phyloP scores from a whole-genome alignment of 2,797 vertebrate species.

The Mallotus villosus region DNA sequence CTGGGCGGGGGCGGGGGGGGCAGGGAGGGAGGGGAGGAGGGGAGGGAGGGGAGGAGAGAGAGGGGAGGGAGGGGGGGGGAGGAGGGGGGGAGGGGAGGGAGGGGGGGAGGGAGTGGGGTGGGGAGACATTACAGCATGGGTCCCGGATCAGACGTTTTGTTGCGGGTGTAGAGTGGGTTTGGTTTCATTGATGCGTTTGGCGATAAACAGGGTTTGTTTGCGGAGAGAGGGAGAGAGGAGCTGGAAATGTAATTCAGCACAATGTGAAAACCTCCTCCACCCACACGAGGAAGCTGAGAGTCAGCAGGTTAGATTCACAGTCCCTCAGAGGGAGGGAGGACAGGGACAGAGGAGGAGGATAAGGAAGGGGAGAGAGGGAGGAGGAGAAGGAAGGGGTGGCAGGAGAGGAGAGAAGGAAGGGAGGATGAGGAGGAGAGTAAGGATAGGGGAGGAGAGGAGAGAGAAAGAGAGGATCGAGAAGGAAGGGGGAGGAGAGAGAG shows the following conservation, averaged over 20 bases:
- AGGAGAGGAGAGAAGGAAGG: no score
- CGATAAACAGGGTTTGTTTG: conserved; percentile 57
- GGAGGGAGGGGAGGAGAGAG: conserved; percentile 21
- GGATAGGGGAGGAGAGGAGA: no score
- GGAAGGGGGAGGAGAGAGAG: no score
- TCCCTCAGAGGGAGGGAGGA: conserved; percentile 32
- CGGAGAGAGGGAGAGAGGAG: conserved; percentile 32
- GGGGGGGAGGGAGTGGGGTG: conserved; percentile 28
- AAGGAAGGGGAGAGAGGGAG: conserved; percentile 29
- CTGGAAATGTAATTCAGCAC: conserved; percentile 48
- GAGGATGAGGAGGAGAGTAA: no score
- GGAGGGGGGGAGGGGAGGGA: no score
- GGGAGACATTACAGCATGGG: neutral
- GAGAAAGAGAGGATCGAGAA: no score
- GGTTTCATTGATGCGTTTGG: conserved; percentile 42
- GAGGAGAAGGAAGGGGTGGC: no score
- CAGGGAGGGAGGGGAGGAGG: no score
- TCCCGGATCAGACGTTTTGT: neutral
- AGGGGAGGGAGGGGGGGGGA: neutral
- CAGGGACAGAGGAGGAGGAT: conserved; percentile 57
- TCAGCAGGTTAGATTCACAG: conserved; percentile 64
- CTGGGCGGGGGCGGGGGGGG: no score
- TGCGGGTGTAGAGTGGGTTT: conserved; percentile 33
- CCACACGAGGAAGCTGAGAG: conserved; percentile 53
- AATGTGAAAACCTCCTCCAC: conserved; percentile 48